These are phyloP conservation scores for Porphyrio hochstetteri DNA, from an alignment of 2,113 vertebrate genomes.

Conservation along the genomic window DNA sequence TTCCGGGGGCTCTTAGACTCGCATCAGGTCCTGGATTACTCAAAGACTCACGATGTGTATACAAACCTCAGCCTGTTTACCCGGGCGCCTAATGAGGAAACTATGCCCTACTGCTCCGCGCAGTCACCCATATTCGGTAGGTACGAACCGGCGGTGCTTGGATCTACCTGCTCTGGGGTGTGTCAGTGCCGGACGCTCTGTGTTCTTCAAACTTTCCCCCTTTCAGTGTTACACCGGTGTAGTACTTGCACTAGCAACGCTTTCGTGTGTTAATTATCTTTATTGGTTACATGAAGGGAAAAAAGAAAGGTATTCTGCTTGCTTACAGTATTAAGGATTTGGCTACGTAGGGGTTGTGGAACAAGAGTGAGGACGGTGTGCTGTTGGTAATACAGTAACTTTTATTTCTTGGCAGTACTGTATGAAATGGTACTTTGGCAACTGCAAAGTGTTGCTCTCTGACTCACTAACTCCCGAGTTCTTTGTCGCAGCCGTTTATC, in stretches of 20 bases:
- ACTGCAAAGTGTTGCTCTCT: not conserved
- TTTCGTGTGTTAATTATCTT: not conserved
- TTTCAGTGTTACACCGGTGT: not conserved
- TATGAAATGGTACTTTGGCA: not conserved
- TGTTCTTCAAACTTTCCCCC: not conserved
- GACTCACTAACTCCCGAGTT: not conserved
- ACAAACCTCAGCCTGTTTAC: conserved; percentile 70
- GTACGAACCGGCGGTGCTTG: not conserved
- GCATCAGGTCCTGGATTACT: conserved; percentile 51
- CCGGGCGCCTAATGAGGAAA: not conserved
- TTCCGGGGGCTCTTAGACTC: not conserved
- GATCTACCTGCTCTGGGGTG: no score
- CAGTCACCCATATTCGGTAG: conserved; percentile 67
- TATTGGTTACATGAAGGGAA: not conserved
- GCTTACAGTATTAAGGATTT: not conserved
- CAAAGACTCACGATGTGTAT: conserved; percentile 67
- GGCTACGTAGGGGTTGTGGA: not conserved
- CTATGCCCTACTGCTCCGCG: not conserved
- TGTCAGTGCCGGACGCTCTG: accelerated
- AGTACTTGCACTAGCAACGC: not conserved
- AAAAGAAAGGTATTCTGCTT: not conserved
- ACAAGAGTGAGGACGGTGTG: not conserved
- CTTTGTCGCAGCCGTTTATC: not conserved
- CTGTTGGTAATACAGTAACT: not conserved
- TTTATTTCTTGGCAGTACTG: not conserved